Conservation (phyloP, 2,113 vertebrate genomes). For the Phalacrocorax aristotelis region DNA sequence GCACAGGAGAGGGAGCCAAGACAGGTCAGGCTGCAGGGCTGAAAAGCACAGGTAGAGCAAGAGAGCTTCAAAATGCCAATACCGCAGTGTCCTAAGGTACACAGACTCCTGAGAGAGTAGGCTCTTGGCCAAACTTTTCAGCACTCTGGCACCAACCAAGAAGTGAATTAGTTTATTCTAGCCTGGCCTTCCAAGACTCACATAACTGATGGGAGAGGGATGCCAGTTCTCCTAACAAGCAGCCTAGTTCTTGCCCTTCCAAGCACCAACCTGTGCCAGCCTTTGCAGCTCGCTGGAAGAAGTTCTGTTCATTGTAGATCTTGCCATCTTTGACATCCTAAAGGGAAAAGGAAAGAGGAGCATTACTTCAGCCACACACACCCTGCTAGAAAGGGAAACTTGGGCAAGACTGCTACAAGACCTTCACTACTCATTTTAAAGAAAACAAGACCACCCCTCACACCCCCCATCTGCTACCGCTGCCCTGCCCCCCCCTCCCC, state of each 20-base stretch:
- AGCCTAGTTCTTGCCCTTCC: not conserved
- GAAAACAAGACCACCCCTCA: not conserved
- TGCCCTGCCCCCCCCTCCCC: too few species aligned
- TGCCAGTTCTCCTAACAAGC: not conserved
- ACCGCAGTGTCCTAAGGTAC: not conserved
- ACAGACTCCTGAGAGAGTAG: not conserved
- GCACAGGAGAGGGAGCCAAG: not conserved
- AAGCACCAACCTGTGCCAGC: constrained; percentile 74
- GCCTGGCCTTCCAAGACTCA: not conserved
- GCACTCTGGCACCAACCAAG: not conserved
- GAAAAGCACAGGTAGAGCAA: not conserved
- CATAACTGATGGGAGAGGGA: not conserved
- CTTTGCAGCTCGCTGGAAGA: constrained; percentile 89
- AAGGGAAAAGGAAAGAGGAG: not conserved
- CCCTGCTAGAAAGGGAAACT: not conserved
- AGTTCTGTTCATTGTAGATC: constrained; percentile 93
- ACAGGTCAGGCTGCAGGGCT: not conserved
- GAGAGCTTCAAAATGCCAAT: not conserved
- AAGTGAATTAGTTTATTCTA: not conserved
- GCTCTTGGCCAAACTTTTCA: not conserved
- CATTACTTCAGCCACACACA: not conserved
- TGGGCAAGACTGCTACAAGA: not conserved
- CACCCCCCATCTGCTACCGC: too few species aligned
- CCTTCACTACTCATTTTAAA: not conserved
- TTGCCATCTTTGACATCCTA: constrained; percentile 89